These are phyloP conservation scores for Sula dactylatra DNA, from an alignment of 2,113 vertebrate species.

Conservation along the genomic window DNA sequence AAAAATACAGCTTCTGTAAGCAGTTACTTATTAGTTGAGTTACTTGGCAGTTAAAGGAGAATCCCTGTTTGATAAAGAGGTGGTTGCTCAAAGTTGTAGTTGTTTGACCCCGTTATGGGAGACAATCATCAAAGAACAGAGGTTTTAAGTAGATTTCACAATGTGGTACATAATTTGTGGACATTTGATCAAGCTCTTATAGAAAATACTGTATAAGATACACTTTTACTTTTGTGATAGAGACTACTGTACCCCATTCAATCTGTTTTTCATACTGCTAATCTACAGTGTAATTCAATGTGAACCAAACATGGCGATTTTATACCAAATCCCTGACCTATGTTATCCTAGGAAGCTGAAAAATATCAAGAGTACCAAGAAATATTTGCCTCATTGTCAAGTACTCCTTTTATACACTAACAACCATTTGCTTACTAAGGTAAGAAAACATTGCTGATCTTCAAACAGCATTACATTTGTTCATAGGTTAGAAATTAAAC, in stretches of 20 bases:
- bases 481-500: neutral
- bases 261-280: neutral
- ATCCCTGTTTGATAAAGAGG: neutral
- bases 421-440: neutral
- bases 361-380: neutral
- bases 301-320: neutral
- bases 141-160: neutral
- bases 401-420: neutral
- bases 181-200: neutral
- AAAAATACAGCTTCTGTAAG: neutral
- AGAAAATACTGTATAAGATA: neutral
- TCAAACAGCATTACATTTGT: neutral
- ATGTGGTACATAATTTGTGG: neutral
- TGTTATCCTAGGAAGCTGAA: neutral
- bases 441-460: neutral
- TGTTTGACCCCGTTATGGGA: neutral
- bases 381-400: neutral
- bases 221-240: neutral
- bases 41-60: neutral
- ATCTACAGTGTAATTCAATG: neutral
- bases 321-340: neutral
- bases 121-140: neutral
- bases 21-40: neutral
- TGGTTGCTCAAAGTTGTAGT: neutral
- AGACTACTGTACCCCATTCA: neutral